phyloP scores from a whole-genome alignment of 2,113 vertebrate genomes.

The Rhegmatorhina hoffmannsi region DNA sequence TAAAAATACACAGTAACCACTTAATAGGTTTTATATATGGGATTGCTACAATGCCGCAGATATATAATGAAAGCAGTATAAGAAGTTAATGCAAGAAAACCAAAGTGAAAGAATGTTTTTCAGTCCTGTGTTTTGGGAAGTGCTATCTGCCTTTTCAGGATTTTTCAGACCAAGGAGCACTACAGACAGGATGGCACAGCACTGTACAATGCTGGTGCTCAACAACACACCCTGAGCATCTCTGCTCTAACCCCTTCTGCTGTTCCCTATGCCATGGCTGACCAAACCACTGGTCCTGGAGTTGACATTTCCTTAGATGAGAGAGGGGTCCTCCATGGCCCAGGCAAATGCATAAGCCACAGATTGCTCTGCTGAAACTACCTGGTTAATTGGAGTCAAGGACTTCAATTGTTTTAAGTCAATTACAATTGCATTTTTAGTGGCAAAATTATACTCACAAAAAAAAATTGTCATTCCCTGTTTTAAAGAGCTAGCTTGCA shows the following conservation, averaged over 20 bases:
- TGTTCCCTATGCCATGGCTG: background rate
- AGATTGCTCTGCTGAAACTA: background rate
- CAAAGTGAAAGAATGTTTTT: background rate
- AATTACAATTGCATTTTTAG: background rate
- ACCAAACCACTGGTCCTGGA: background rate
- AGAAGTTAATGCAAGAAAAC: background rate
- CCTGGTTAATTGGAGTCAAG: background rate
- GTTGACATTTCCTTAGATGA: background rate
- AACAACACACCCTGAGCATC: background rate
- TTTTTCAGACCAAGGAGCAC: background rate
- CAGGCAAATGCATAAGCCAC: background rate
- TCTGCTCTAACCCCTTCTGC: background rate
- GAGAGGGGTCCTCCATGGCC: background rate
- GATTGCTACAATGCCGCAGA: background rate
- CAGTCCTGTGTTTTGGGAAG: background rate
- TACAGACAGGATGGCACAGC: rapidly evolving
- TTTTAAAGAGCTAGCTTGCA: background rate
- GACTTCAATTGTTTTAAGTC: background rate
- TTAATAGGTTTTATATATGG: background rate
- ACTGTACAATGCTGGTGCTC: rapidly evolving
- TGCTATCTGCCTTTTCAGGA: background rate
- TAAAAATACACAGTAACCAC: background rate
- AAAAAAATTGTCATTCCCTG: background rate
- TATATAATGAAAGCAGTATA: background rate
- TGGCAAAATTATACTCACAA: background rate